These are phyloP conservation scores for Nettapus auritus DNA, from an alignment of 2,113 vertebrate genomes.

Conservation along the genomic window DNA sequence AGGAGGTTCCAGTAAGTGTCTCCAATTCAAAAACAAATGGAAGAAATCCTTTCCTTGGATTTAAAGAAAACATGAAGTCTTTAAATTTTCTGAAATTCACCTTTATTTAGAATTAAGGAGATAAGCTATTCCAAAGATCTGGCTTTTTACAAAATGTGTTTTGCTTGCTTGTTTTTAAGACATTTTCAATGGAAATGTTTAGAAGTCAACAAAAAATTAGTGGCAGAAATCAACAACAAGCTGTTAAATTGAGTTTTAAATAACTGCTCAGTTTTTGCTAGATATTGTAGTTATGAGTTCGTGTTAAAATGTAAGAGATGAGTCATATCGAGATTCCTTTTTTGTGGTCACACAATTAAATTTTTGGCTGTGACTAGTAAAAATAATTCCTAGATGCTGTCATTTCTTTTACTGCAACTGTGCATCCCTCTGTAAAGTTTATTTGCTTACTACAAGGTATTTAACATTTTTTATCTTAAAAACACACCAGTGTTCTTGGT, in stretches of 20 bases:
- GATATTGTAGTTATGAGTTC: conserved; percentile 16
- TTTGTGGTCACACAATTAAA: conserved; percentile 32
- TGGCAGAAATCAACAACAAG: not conserved
- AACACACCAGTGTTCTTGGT: not conserved
- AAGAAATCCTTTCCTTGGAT: conserved; percentile 30
- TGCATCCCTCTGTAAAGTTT: conserved; percentile 4
- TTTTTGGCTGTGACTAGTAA: conserved; percentile 17
- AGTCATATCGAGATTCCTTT: not conserved
- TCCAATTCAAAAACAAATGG: conserved; percentile 19
- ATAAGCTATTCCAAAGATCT: not conserved
- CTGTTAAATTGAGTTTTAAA: not conserved
- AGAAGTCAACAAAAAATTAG: not conserved
- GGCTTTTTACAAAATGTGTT: not conserved
- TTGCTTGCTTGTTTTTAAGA: not conserved
- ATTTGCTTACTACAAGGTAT: conserved; percentile 14
- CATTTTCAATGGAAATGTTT: not conserved
- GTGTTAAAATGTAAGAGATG: not conserved
- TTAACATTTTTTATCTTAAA: conserved; percentile 31
- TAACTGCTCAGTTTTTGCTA: not conserved
- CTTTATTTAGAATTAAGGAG: not conserved
- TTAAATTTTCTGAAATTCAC: not conserved
- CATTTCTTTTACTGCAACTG: not conserved
- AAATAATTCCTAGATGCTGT: conserved; percentile 18
- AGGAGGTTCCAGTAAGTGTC: conserved; percentile 52
- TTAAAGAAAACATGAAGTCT: conserved; percentile 25